Conservation (phyloP, 2,113 vertebrate genomes). For the Sander vitreus region DNA sequence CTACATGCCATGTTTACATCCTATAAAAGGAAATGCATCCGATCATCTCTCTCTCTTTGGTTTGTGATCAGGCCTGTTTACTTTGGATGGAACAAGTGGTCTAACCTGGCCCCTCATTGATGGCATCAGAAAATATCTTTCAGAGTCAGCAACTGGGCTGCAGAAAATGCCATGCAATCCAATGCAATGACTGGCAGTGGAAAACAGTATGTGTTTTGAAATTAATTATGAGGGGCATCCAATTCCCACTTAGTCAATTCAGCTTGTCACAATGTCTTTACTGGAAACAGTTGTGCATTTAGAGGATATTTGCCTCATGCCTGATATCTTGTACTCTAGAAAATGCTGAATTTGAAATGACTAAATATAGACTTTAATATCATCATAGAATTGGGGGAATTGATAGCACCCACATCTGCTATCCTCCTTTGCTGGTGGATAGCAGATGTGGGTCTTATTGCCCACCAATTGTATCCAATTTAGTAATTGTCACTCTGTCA, state of each 20-base stretch:
- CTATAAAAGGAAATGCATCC: background rate
- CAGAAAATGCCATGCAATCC: background rate
- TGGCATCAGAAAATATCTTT: conserved; percentile 21
- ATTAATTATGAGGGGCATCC: conserved; percentile 26
- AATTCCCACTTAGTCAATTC: conserved; percentile 16
- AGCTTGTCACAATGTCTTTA: conserved; percentile 11
- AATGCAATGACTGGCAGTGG: conserved; percentile 1
- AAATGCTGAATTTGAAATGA: background rate
- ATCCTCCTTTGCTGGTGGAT: too few species aligned
- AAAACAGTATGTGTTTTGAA: conserved; percentile 31
- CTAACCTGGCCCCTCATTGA: conserved; percentile 1
- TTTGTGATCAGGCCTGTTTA: conserved; percentile 9
- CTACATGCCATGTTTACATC: background rate
- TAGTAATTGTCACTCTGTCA: background rate
- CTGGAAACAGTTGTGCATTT: conserved; percentile 20
- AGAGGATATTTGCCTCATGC: background rate
- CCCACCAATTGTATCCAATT: background rate
- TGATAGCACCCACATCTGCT: too few species aligned
- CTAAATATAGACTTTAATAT: background rate
- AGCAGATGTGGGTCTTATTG: background rate
- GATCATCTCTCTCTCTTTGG: background rate
- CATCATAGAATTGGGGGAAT: background rate
- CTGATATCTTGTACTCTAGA: background rate
- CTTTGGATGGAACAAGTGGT: conserved; percentile 6
- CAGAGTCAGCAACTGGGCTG: conserved; percentile 7